phyloP scores from a whole-genome alignment of 2,888 invertebrate genomes.

The Cordilura impudica region DNA sequence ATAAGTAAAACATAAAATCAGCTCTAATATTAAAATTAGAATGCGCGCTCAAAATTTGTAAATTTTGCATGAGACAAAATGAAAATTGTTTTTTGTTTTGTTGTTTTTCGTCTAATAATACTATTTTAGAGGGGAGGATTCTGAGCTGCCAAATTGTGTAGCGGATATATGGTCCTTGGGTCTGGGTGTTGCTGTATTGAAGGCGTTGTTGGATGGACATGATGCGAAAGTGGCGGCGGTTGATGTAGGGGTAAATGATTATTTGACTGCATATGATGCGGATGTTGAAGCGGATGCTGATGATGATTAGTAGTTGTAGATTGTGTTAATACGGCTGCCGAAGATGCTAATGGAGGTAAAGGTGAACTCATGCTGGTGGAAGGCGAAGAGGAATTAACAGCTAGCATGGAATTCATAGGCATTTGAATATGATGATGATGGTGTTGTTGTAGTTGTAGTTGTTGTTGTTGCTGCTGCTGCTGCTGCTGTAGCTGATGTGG shows the following conservation, averaged over 20 bases:
- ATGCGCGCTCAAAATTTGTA: conserved; percentile 27
- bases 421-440: conserved; percentile 67
- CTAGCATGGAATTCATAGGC: conserved; percentile 54
- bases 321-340: conserved; percentile 25
- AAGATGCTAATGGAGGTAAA: conserved; percentile 23
- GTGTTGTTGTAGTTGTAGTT: conserved; percentile 40
- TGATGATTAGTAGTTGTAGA: conserved; percentile 42
- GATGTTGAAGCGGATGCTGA: conserved; percentile 39
- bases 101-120: not conserved
- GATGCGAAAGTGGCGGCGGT: conserved; percentile 29
- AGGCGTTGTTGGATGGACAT: conserved; percentile 40
- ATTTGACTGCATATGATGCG: conserved; percentile 58
- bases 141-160: conserved; percentile 57
- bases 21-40: conserved; percentile 42
- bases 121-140: conserved; percentile 58
- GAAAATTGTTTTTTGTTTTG: conserved; percentile 37
- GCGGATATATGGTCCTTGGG: conserved; percentile 38
- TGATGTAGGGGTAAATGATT: conserved; percentile 57
- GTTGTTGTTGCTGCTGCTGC: conserved; percentile 32
- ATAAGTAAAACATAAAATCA: not conserved
- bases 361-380: conserved; percentile 47
- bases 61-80: conserved; percentile 45
- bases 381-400: conserved; percentile 45
- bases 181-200: conserved; percentile 28
- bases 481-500: conserved; percentile 19